A percentile compares a stretch with the other conserved stretches of the same genome.
Evolutionary conservation across 1,140 invertebrate species (phyloP).

Genomic region (Procambarus virginalis): DNA sequence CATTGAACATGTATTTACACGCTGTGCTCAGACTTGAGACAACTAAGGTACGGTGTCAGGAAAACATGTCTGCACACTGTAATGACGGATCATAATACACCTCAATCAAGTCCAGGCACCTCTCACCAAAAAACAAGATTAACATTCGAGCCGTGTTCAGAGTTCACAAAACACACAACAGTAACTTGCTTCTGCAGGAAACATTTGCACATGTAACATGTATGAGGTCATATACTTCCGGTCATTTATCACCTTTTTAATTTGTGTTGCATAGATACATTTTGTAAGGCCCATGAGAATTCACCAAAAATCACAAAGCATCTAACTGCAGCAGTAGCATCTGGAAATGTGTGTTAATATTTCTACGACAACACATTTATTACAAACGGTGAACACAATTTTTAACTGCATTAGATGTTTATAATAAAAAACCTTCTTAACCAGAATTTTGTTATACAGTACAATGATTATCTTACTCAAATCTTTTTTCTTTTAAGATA

Average conservation of each 20-base stretch:
- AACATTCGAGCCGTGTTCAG: background rate
- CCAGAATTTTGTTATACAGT: too few species aligned
- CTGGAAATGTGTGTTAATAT: background rate
- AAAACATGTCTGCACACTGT: background rate
- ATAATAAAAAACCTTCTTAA: background rate
- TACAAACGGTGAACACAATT: background rate
- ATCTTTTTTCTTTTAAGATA: too few species aligned
- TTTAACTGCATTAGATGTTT: background rate
- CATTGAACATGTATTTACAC: background rate
- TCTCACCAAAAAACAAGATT: background rate
- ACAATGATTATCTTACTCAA: too few species aligned
- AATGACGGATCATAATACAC: background rate
- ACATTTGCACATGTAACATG: background rate
- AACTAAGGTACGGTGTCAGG: background rate
- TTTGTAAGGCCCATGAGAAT: slow-evolving; percentile 40
- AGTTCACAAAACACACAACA: background rate
- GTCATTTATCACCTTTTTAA: slow-evolving; percentile 45
- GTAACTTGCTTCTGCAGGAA: background rate
- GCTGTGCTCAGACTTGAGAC: background rate
- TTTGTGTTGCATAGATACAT: slow-evolving; percentile 60
- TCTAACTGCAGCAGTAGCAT: background rate
- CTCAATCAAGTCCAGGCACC: background rate
- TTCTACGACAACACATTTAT: background rate
- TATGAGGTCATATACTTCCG: background rate
- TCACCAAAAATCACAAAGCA: slow-evolving; percentile 22